Conservation (phyloP, 2,888 invertebrate species). For the Caenorhabditis sinica region DNA sequence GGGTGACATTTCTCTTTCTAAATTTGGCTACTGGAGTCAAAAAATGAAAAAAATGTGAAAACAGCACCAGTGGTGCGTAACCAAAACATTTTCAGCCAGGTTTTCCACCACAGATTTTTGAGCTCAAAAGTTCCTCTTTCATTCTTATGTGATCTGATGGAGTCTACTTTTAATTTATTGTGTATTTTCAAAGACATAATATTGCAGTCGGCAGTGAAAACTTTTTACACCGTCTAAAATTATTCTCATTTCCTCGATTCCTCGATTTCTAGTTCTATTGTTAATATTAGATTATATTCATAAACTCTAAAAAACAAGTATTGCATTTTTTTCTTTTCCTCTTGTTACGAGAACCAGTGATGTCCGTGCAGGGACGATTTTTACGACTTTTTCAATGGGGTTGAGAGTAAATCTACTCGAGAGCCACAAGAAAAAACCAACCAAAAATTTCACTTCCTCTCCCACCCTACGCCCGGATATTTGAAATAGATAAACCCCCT, state of each 20-base stretch:
- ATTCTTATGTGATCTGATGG: not conserved
- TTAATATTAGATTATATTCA: no score
- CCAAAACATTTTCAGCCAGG: conserved; percentile 64
- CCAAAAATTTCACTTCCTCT: conserved; percentile 9
- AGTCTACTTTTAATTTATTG: not conserved
- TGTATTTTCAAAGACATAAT: no score
- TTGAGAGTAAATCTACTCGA: conserved; percentile 48
- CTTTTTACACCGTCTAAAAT: no score
- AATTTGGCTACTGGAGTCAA: conserved; percentile 11
- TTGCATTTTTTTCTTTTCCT: no score
- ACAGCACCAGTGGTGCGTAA: conserved; percentile 63
- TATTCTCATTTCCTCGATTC: no score
- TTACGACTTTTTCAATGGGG: conserved; percentile 58
- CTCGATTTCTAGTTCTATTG: no score
- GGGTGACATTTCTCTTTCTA: conserved; percentile 15
- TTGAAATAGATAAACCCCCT: conserved; percentile 14
- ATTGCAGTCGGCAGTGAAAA: no score
- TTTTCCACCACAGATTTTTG: conserved; percentile 28
- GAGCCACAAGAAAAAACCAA: conserved; percentile 11
- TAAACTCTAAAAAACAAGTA: no score
- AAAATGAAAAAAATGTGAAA: conserved; percentile 57
- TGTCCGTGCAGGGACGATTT: conserved; percentile 25
- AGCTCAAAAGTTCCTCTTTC: not conserved
- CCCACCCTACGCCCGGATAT: conserved; percentile 24
- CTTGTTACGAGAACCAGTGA: not conserved